phyloP scores from a whole-genome alignment of 2,797 vertebrate species.

The Streptopelia turtur region DNA sequence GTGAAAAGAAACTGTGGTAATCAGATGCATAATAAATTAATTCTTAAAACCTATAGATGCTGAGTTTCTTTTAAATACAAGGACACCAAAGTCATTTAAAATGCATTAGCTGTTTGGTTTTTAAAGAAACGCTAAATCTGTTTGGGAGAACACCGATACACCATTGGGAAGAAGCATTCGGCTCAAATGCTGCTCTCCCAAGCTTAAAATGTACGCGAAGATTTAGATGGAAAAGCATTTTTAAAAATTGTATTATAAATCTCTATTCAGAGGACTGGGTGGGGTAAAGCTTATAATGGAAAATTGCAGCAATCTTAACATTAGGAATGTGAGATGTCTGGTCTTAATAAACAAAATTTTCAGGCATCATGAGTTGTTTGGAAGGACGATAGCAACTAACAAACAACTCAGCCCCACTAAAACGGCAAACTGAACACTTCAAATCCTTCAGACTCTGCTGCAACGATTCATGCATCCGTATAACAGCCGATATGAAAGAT shows the following conservation, averaged over 20 bases:
- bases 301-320: constrained; percentile 63
- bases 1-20: neutral
- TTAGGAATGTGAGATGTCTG: constrained; percentile 62
- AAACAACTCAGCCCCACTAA: constrained; percentile 2
- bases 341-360: constrained; percentile 62
- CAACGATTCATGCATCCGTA: neutral
- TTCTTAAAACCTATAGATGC: neutral
- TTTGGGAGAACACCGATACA: neutral
- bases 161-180: neutral
- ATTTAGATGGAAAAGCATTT: constrained; percentile 2
- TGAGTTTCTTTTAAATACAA: neutral
- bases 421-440: neutral
- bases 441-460: neutral
- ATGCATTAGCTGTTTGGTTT: neutral
- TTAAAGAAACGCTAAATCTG: neutral
- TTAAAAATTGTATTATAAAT: constrained; percentile 38
- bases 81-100: neutral
- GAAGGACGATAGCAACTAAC: constrained; percentile 18
- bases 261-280: constrained; percentile 50
- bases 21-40: neutral
- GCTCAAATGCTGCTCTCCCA: neutral
- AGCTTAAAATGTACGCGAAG: neutral
- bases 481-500: neutral
- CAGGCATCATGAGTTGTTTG: neutral
- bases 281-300: constrained; percentile 58